Base-by-base conservation (phyloP, 2,113 vertebrate species). In the Nycticryphes semicollaris region DNA sequence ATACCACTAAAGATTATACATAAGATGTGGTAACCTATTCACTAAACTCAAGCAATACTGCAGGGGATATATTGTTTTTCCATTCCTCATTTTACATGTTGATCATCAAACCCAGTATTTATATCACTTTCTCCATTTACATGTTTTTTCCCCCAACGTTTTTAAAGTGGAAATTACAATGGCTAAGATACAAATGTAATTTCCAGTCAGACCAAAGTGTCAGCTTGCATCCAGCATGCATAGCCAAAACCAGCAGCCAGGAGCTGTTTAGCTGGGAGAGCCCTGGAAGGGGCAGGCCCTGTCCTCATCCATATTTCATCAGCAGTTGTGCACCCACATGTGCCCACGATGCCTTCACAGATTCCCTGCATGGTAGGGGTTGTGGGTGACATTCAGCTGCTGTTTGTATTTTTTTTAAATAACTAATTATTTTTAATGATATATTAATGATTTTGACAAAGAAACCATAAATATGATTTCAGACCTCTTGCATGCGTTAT, bases 291-390 rank as follows among this genome's bases (percentile, higher is more conserved):
- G 48, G 12, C 48, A 64, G 47, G 15, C n/a, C 39, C 23, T 60
- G 17, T n/a, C 47, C 31, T 82, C 24, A 24, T 9, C n/a, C 5
- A 0, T 64, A 22, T 48, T 68, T 50, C 31, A n/a, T 13, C 5
- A 14, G 14, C 41, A 68, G 45, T 39, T 62, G 12, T 33, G 35
- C 9, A 13, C 5, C 9, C 2, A 0, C 1, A 1, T 45, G 28
- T 54, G 21, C 28, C 37, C 31, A 27, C 10, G 5, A 2, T 63
- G 5, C 47, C 53, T 74, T 86, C 67, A 79, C 43, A 80, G 39
- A 22, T 50, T 86, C 17, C 28, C 19, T 57, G 20, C 35, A 43
- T 43, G 54, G 15, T 3, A 21, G 45, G 4, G 7, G 70, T 62
- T 78, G 56, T 43, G 47, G 21, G 12, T n/a, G 22, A 72, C 2